phyloP scores from a whole-genome alignment of 2,797 vertebrate genomes.

The Halcyon badia region DNA sequence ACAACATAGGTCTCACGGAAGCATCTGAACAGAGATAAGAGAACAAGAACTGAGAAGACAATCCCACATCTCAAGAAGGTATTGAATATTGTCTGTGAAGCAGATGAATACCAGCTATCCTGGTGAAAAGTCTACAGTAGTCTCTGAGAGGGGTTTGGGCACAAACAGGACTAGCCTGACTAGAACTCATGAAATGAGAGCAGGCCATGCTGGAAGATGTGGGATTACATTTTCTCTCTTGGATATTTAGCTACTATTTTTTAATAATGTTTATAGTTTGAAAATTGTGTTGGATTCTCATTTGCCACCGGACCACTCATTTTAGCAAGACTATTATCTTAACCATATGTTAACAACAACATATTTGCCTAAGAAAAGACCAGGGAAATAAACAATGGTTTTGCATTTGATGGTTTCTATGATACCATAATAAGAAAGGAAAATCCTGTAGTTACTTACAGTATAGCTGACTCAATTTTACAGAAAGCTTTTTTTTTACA shows the following conservation, averaged over 20 bases:
- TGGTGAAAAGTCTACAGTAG: background rate
- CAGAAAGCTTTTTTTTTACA: background rate
- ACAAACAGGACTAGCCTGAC: background rate
- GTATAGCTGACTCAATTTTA: background rate
- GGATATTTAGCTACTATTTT: background rate
- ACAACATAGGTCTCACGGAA: background rate
- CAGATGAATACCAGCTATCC: background rate
- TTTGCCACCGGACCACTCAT: background rate
- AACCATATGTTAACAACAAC: background rate
- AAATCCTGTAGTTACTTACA: background rate
- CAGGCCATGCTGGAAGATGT: background rate
- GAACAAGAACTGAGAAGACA: background rate
- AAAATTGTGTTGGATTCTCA: background rate
- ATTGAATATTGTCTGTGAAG: accelerated
- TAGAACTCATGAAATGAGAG: background rate
- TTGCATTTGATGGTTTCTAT: background rate
- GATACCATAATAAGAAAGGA: background rate
- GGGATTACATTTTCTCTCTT: background rate
- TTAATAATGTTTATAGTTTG: background rate
- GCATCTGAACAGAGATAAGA: background rate
- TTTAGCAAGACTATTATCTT: background rate
- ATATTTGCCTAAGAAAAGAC: background rate
- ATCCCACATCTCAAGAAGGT: background rate
- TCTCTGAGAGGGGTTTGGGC: background rate
- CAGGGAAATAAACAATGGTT: background rate